Evolutionary conservation across 2,888 invertebrate species (phyloP), one percentile per base, ranked within the genome.

Genomic region (Idaea dimidiata): DNA sequence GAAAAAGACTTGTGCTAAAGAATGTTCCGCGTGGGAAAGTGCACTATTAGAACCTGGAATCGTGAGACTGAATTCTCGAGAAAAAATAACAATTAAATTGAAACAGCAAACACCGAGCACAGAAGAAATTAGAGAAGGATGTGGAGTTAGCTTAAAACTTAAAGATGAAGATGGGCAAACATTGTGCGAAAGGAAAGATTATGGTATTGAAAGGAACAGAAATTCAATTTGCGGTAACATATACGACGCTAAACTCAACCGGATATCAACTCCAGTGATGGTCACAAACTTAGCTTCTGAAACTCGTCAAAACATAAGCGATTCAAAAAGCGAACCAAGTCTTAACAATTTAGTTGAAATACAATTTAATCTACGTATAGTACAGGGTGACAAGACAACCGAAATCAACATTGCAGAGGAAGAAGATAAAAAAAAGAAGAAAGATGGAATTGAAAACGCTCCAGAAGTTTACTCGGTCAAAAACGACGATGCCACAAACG

Each of bases 321-420:
- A 79, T 57, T 64, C 61, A 1, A 78, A 69, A 67, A 84, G 81
- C 60, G 75, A 80, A 14, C 67, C 66, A 1, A 88, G 84, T 67
- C 60, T 82, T 43, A 69, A 79, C 10, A 87, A 88, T 71, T 71
- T 82, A 54, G 78, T 89, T 59, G 89, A 89, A 77, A 88, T 91
- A 54, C 80, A 84, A 66, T 83, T 90, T 54, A 86, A 84, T 63
- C 65, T 89, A 7, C 85, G 82, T 68, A 77, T 88, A 1, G 80
- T 78, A 60, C 81, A 82, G 62, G 82, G 80, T 0, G 85, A 88
- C 17, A 83, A 83, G 73, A 79, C 74, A 0, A 78, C 81, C 24
- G 83, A 82, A 66, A 65, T 83, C 1, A 77, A 82, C 67, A 68
- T 85, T 57, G 77, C 71, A 16, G 82, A 83, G 56, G 78, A 76